Evolutionary conservation across 1,140 invertebrate species (phyloP).

Genomic region (Procambarus virginalis): DNA sequence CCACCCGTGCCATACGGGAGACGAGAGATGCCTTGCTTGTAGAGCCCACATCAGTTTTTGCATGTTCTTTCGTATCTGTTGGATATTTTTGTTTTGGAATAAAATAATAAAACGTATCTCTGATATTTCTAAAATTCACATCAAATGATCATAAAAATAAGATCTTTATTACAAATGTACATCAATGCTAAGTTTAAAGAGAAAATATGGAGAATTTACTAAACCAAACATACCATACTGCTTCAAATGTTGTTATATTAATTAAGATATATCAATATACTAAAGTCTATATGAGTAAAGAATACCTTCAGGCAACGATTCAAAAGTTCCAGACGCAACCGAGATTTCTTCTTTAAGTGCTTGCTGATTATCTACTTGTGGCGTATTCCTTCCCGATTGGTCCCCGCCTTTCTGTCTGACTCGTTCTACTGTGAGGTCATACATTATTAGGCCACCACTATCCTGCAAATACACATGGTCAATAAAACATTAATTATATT

Average conservation of each 20-base stretch:
- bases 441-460: background rate
- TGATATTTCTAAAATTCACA: too few relatives aligned
- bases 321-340: background rate
- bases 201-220: too few relatives aligned
- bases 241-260: too few relatives aligned
- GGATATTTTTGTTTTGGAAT: background rate
- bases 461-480: background rate
- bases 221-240: too few relatives aligned
- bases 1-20: slow-evolving; percentile 24
- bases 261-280: too few relatives aligned
- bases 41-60: background rate
- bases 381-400: slow-evolving; percentile 1
- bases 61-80: background rate
- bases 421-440: background rate
- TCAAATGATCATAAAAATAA: too few relatives aligned
- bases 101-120: background rate
- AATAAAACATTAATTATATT: too few relatives aligned
- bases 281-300: too few relatives aligned
- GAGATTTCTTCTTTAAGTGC: background rate
- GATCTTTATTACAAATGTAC: too few relatives aligned
- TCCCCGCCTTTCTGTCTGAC: background rate
- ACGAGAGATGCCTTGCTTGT: slow-evolving; percentile 3
- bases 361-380: background rate
- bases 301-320: background rate
- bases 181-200: too few relatives aligned